Conservation (phyloP, 2,113 vertebrate species). For the Anoura caudifer region DNA sequence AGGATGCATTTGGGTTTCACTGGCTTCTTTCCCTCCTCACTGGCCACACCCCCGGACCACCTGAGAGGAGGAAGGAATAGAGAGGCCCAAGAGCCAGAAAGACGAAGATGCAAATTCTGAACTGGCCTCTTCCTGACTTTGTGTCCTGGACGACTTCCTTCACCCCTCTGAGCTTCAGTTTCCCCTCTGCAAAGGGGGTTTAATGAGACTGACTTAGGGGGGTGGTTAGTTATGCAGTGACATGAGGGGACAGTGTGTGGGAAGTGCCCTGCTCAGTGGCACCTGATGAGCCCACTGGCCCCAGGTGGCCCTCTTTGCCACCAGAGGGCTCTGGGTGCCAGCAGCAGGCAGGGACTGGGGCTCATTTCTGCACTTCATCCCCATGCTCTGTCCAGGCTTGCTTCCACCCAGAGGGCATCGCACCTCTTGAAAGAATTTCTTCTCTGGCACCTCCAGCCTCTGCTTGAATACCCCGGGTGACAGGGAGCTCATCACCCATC, state of each 20-base stretch:
- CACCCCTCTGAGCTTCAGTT: not conserved
- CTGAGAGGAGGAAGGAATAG: not conserved
- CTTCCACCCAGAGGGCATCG: not conserved
- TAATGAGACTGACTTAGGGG: not conserved
- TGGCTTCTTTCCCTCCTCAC: not conserved
- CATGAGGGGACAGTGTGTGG: rapidly evolving
- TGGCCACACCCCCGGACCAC: not conserved
- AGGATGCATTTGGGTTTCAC: not conserved
- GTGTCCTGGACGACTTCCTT: not conserved
- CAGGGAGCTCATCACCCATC: not conserved
- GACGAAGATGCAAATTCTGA: not conserved
- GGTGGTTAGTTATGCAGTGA: not conserved
- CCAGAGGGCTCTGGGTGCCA: not conserved
- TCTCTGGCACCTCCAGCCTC: not conserved
- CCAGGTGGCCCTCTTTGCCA: not conserved
- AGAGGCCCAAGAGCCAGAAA: not conserved
- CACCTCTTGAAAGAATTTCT: not conserved
- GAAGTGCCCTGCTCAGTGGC: too few species aligned
- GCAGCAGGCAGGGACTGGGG: not conserved
- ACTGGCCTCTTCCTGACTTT: not conserved
- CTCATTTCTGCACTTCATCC: not conserved
- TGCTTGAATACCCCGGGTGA: not conserved
- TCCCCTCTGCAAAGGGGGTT: not conserved
- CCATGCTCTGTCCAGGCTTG: too few species aligned
- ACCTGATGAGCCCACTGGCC: rapidly evolving